Evolutionary conservation across 2,113 vertebrate genomes (phyloP).

Genomic region (Catharus minimus): DNA sequence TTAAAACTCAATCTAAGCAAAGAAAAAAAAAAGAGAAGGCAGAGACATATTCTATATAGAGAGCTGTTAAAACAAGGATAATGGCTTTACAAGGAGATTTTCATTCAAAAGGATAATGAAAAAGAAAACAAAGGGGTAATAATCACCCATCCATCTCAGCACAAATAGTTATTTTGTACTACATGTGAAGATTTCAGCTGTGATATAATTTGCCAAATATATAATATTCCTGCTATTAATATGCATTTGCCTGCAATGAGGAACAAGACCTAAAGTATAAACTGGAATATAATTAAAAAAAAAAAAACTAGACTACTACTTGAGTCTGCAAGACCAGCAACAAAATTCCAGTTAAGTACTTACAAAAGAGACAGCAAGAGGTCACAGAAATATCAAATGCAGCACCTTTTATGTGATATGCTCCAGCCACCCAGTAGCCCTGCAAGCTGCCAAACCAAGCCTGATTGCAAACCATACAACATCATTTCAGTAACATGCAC

Average conservation of each 20-base stretch:
- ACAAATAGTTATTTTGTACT: constrained; percentile 13
- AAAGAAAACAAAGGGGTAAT: constrained; percentile 48
- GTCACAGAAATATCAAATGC: background rate
- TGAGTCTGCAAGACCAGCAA: background rate
- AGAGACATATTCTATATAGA: background rate
- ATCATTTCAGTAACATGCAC: background rate
- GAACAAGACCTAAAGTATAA: background rate
- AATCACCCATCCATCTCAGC: constrained; percentile 17
- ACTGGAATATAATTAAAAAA: background rate
- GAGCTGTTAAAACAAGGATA: constrained; percentile 32
- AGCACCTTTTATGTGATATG: background rate
- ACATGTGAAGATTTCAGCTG: background rate
- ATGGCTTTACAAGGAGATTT: constrained; percentile 33
- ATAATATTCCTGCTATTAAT: constrained; percentile 14
- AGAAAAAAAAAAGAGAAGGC: background rate
- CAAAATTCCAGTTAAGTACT: background rate
- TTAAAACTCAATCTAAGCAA: background rate
- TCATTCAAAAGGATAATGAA: constrained; percentile 51
- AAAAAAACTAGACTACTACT: background rate
- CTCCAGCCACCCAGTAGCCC: background rate
- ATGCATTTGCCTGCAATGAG: background rate
- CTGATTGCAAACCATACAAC: background rate
- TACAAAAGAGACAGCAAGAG: background rate
- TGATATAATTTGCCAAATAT: constrained; percentile 2
- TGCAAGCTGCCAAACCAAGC: background rate